These are phyloP conservation scores for Dastarcus helophoroides DNA, from an alignment of 2,888 invertebrate species.

Conservation along the genomic window DNA sequence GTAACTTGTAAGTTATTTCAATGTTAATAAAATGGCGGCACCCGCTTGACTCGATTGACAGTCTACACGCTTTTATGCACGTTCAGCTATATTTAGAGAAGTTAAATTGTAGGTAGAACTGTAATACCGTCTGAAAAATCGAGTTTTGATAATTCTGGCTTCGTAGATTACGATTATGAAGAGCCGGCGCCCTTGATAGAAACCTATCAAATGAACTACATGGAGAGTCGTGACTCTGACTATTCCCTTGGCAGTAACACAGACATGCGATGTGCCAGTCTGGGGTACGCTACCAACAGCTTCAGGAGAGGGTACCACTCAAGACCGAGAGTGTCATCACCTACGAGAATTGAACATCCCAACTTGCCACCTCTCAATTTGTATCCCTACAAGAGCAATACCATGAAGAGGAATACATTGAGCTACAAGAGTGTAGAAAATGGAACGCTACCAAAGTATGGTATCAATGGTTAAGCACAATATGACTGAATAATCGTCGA, in stretches of 20 bases:
- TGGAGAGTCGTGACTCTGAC: constrained; percentile 42
- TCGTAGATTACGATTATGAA: constrained; percentile 72
- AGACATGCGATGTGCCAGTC: constrained; percentile 34
- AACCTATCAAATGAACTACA: constrained; percentile 53
- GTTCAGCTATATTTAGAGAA: too few relatives aligned
- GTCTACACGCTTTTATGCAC: too few relatives aligned
- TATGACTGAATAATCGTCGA: too few relatives aligned
- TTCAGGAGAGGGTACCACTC: constrained; percentile 35
- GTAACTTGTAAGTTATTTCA: too few relatives aligned
- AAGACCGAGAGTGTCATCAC: constrained; percentile 65
- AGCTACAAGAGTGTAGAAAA: constrained; percentile 25
- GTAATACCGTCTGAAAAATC: constrained; percentile 14
- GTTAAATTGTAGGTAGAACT: too few relatives aligned
- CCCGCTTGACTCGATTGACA: too few relatives aligned
- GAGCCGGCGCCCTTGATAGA: constrained; percentile 67
- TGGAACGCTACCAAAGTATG: constrained; percentile 27
- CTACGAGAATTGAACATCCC: constrained; percentile 71
- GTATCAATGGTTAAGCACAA: too few relatives aligned
- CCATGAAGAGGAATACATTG: constrained; percentile 23
- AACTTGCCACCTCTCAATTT: constrained; percentile 70
- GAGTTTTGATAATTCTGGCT: constrained; percentile 59
- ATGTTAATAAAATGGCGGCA: too few relatives aligned
- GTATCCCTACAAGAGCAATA: constrained; percentile 36
- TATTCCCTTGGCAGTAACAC: constrained; percentile 34
- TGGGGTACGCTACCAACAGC: constrained; percentile 41